Evolutionary conservation across 2,888 invertebrate species (phyloP).

Genomic region (Branchinecta sandiegonensis): DNA sequence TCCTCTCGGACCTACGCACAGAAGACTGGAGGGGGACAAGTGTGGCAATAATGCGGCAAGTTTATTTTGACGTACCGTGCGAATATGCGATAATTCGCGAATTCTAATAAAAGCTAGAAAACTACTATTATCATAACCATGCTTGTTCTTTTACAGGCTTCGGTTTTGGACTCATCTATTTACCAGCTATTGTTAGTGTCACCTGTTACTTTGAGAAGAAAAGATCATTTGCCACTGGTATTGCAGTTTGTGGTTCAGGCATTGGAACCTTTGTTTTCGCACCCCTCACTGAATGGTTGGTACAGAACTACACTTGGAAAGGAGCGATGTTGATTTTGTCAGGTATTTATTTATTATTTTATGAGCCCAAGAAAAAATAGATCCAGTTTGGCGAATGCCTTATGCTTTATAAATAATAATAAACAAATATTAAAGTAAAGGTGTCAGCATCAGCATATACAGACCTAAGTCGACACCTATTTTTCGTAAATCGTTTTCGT

Average conservation of each 20-base stretch:
- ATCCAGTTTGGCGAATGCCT: no score
- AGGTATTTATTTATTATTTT: slow-evolving; percentile 35
- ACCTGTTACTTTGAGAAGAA: slow-evolving; percentile 92
- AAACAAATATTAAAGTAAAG: no score
- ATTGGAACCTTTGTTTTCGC: slow-evolving; percentile 88
- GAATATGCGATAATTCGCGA: no score
- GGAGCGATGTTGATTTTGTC: slow-evolving; percentile 72
- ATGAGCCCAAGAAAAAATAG: no score
- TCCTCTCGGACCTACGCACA: no score
- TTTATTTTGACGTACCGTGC: no score
- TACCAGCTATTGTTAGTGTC: slow-evolving; percentile 95
- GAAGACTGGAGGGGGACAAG: no score
- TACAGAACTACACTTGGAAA: slow-evolving; percentile 64
- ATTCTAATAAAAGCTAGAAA: neutral
- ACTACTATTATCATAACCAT: neutral
- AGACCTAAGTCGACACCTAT: no score
- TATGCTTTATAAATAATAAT: no score
- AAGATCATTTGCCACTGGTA: slow-evolving; percentile 86
- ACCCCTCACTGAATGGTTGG: slow-evolving; percentile 49
- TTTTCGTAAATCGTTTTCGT: no score
- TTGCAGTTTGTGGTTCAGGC: slow-evolving; percentile 91
- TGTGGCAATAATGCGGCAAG: no score
- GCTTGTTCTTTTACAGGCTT: slow-evolving; percentile 45
- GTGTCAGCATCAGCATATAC: no score
- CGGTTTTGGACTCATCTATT: slow-evolving; percentile 91